Base-by-base conservation (phyloP, 2,888 invertebrate species). In the Drosophila melanocephala region DNA sequence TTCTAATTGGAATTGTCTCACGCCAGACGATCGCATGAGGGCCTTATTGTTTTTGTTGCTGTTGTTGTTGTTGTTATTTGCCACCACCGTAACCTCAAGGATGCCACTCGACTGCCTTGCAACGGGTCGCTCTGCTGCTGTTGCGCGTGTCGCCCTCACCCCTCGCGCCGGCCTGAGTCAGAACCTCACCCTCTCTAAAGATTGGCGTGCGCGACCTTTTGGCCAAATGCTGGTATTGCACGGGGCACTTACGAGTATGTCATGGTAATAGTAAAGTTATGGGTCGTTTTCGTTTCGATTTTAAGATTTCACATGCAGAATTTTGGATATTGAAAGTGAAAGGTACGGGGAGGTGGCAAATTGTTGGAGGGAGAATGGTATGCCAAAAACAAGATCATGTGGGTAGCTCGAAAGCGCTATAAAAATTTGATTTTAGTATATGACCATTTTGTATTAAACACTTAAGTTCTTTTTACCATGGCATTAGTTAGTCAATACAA, bases 11-110 rank as follows among this genome's bases (percentile, higher is more conserved):
- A 79, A 79, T 67, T 58, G 58, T 67, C 75, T 58, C 58, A 59
- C 63, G 71, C 77, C 87, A 90, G 76, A 58, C 72, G 91, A 89
- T 87, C 90, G 82, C 72, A 92, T 92, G 87, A 85, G 92, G 92
- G 92, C 83, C 91, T 83, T 83, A 81, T 81, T 50, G 37, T 47
- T 47, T 26, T 47, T 16, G 16, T 47, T 26, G 5, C 10, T 42
- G 4, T 32, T 67, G 32, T 32, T 67, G 32, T 42, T 50, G 28
- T 28, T 59, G 42, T 47, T 33, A 50, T 64, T 67, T 77, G 22
- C 77, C 62, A 80, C 81, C 81, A 77, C 81, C 70, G 42, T 56
- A 55, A 65, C 51, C 55, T 75, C 58, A 81, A 81, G 80, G 78
- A 80, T 75, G n/a, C 30, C 14, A 2, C 63, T 55, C 58, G 32